Base-by-base conservation (phyloP, 2,888 invertebrate species). In the Clunio marinus region DNA sequence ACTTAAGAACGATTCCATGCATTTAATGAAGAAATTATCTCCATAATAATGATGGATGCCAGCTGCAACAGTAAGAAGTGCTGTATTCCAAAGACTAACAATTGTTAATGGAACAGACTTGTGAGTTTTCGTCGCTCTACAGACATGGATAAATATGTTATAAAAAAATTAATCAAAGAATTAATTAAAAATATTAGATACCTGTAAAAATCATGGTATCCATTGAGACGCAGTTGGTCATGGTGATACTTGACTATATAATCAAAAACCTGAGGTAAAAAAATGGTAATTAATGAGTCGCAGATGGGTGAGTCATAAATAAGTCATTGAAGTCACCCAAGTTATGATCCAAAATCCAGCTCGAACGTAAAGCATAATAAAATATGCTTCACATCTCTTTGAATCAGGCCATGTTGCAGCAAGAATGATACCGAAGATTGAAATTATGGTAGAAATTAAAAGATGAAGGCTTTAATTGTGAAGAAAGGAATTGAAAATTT, bases 171-270 rank as follows among this genome's bases (percentile, higher is more conserved):
- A n/a, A n/a, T n/a, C n/a, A n/a, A n/a, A n/a, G n/a, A n/a, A n/a
- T n/a, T n/a, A n/a, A n/a, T n/a, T n/a, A n/a, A n/a, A n/a, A n/a
- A n/a, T n/a, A n/a, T n/a, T n/a, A n/a, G n/a, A n/a, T n/a, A n/a
- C 69, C 85, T 83, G 75, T 87, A 84, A 74, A 88, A 88, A 65
- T 88, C 86, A 69, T 87, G 80, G 73, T 87, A 87, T 1, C 88
- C 88, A 73, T 83, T 82, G 70, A 87, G 78, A 69, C 86, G 80
- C 45, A 87, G 75, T 70, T 80, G 78, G 70, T 86, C 83, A 73
- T 88, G 88, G 72, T 80, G 82, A 32, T 76, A 76, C 74, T 84
- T 84, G 0, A 84, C 77, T 60, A 84, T 74, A 73, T 84, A 82
- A 76, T 87, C 84, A 69, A 84, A 76, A 24, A 84, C 72, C 85